Evolutionary conservation across 2,888 invertebrate species (phyloP).

Genomic region (Mongoloraphidia duomilia): DNA sequence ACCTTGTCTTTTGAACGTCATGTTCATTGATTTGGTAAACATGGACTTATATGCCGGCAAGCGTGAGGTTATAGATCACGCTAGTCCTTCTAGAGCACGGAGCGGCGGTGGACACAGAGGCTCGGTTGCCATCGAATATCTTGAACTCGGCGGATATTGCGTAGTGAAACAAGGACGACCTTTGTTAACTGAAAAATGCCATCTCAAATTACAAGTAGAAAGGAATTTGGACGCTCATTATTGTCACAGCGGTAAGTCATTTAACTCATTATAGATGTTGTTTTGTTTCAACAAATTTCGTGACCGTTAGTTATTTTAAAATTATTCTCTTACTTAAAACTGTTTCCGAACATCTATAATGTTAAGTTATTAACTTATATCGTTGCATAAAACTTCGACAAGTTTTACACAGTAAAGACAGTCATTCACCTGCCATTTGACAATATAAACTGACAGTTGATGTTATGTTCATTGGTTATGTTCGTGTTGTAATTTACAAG

Average conservation of each 20-base stretch:
- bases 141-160: conserved; percentile 33
- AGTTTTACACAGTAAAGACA: no score
- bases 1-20: conserved; percentile 57
- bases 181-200: conserved; percentile 69
- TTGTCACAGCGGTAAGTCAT: conserved; percentile 22
- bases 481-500: no score
- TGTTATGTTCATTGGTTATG: no score
- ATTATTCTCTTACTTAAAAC: neutral
- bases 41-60: conserved; percentile 62
- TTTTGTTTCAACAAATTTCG: no score
- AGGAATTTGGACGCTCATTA: conserved; percentile 54
- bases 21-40: conserved; percentile 55
- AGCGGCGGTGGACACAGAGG: neutral
- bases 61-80: conserved; percentile 15
- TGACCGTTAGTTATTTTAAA: neutral
- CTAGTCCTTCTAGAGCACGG: conserved; percentile 16
- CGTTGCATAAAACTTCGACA: no score
- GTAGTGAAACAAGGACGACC: conserved; percentile 45
- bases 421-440: no score
- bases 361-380: no score
- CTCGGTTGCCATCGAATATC: neutral
- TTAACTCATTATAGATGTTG: neutral
- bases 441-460: no score
- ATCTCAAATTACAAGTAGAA: conserved; percentile 66
- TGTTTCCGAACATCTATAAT: no score